Conservation (phyloP, 2,797 vertebrate species). For the Sparidentex hasta region DNA sequence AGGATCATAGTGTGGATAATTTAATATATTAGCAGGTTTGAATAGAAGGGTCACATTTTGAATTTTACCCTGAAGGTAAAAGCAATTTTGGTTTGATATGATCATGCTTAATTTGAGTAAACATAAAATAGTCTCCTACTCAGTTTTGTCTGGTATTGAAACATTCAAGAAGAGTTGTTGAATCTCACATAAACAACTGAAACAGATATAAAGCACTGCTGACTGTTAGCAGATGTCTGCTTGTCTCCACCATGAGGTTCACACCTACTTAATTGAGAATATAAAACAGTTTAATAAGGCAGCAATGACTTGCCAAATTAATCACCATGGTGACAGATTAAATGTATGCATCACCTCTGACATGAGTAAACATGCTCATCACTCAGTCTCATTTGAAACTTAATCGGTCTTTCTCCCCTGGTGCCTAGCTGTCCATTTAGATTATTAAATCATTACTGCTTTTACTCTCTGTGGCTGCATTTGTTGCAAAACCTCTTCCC, state of each 20-base stretch:
- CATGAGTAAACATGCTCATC: not conserved
- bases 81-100: not conserved
- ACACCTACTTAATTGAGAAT: not conserved
- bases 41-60: not conserved
- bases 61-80: not conserved
- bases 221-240: not conserved
- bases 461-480: not conserved
- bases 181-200: not conserved
- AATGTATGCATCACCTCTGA: not conserved
- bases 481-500: not conserved
- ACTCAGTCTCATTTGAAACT: constrained; percentile 1
- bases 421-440: constrained; percentile 4
- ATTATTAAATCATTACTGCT: constrained; percentile 18
- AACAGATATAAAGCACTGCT: constrained; percentile 3
- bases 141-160: not conserved
- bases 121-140: not conserved
- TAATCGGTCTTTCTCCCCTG: not conserved
- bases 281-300: constrained; percentile 8
- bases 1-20: not conserved
- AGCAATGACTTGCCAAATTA: not conserved
- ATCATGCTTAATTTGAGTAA: not conserved
- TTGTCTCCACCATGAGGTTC: not conserved
- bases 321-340: constrained; percentile 6
- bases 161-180: not conserved
- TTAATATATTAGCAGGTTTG: not conserved